A percentile compares a stretch with the other conserved stretches of the same genome.
phyloP scores from a whole-genome alignment of 2,113 vertebrate genomes.

The Gallinago paraguaiae region DNA sequence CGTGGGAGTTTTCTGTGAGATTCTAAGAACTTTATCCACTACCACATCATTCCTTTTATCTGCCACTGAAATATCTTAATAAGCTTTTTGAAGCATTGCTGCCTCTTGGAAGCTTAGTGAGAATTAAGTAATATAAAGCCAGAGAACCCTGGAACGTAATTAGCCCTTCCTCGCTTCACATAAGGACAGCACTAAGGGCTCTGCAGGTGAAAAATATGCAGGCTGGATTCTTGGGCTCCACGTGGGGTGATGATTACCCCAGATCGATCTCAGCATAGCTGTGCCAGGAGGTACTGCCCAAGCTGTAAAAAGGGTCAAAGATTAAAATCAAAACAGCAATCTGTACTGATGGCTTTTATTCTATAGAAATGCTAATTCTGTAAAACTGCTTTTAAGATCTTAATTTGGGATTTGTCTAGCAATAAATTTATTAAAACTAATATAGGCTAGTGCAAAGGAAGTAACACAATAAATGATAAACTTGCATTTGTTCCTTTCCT shows the following conservation, averaged over 20 bases:
- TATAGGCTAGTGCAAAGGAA: not conserved
- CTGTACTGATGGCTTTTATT: not conserved
- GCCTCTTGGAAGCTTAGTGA: not conserved
- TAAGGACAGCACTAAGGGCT: not conserved
- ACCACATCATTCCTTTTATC: not conserved
- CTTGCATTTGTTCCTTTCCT: not conserved
- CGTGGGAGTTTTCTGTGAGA: slow-evolving; percentile 18
- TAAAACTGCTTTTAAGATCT: not conserved
- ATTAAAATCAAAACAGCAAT: not conserved
- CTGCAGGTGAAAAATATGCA: not conserved
- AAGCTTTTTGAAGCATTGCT: not conserved
- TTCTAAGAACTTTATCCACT: slow-evolving; percentile 10
- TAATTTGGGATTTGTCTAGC: not conserved
- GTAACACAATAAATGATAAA: not conserved
- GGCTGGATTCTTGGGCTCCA: not conserved
- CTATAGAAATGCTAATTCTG: not conserved
- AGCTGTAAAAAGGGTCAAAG: not conserved
- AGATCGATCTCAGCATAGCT: not conserved
- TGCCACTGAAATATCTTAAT: not conserved
- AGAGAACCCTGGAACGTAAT: not conserved
- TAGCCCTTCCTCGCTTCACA: not conserved
- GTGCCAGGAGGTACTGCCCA: not conserved
- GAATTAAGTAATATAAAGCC: not conserved
- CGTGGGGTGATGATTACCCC: not conserved
- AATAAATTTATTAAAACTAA: not conserved